Evolutionary conservation across 2,888 invertebrate species (phyloP).

Genomic region (Meloe dianella): DNA sequence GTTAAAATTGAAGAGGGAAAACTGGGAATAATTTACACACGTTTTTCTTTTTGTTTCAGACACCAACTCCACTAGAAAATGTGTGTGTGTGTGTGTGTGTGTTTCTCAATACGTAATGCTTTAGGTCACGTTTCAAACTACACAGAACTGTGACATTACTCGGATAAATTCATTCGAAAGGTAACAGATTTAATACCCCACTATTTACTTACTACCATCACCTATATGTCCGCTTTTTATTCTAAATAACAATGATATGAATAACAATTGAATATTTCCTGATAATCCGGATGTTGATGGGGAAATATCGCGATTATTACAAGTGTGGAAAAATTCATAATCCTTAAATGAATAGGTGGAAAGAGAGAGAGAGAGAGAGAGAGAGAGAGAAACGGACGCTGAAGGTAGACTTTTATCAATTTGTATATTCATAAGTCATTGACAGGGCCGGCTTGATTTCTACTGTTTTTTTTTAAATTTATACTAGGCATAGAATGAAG

Average conservation of each 20-base stretch:
- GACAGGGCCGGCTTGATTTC: no score
- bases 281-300: neutral
- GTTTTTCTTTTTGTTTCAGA: no score
- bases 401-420: neutral
- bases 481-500: no score
- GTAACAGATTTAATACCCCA: constrained; percentile 27
- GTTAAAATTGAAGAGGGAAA: no score
- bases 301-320: neutral
- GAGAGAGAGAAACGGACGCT: neutral
- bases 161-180: constrained; percentile 26
- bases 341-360: no score
- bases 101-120: neutral
- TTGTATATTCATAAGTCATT: no score
- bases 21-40: no score
- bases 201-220: constrained; percentile 19
- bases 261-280: neutral
- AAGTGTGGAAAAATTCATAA: neutral
- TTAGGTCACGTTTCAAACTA: constrained; percentile 4
- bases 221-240: constrained; percentile 24
- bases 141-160: constrained; percentile 32
- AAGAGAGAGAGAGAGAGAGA: no score
- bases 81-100: neutral
- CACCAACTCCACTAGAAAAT: neutral
- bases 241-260: constrained; percentile 5
- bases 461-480: no score